These are phyloP conservation scores for Mormyrops attenuatus DNA, from an alignment of 2,797 vertebrate genomes.

Conservation along the genomic window DNA sequence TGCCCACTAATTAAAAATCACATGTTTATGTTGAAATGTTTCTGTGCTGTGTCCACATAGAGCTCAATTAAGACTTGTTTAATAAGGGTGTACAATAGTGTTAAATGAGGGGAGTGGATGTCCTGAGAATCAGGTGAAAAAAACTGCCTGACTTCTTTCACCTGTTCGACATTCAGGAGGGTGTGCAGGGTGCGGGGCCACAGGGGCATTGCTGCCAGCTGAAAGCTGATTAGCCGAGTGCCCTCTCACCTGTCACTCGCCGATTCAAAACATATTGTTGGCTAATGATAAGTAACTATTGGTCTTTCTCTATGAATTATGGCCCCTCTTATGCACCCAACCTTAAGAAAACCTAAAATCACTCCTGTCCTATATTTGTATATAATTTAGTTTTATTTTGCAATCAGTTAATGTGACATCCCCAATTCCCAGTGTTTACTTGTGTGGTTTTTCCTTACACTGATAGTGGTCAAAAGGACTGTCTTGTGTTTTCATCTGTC, in stretches of 20 bases:
- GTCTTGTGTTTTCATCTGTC: not conserved
- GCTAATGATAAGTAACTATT: not conserved
- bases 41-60: not conserved
- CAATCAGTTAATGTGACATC: not conserved
- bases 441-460: not conserved
- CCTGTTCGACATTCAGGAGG: not conserved
- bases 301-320: not conserved
- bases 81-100: not conserved
- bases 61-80: not conserved
- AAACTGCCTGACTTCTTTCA: not conserved
- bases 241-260: not conserved
- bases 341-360: not conserved
- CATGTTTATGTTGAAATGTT: not conserved
- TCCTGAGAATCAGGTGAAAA: not conserved
- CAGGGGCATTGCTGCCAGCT: not conserved
- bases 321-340: not conserved
- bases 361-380: not conserved
- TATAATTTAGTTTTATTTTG: not conserved
- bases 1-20: constrained; percentile 15
- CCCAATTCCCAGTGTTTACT: not conserved
- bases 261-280: not conserved
- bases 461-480: not conserved
- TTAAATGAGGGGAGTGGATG: not conserved
- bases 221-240: not conserved
- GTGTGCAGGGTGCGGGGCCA: not conserved